phyloP scores from a whole-genome alignment of 1,140 invertebrate species.

The Lepidurus apus region DNA sequence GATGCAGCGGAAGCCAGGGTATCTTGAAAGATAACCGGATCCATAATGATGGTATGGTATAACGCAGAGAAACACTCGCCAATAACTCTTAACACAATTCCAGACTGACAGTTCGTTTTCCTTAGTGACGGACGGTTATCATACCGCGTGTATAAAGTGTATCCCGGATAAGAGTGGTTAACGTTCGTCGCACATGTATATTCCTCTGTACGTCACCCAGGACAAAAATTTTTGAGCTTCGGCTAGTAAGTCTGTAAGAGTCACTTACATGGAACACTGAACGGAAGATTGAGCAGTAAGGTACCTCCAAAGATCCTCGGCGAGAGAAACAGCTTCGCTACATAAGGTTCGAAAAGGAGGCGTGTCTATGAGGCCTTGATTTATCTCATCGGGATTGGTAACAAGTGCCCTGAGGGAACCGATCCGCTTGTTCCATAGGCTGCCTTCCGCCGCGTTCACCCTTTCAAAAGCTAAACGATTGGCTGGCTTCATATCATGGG shows the following conservation, averaged over 20 bases:
- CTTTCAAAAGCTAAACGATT: slow-evolving; percentile 5
- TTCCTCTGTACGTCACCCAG: not conserved
- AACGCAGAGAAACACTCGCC: not conserved
- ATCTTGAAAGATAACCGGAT: not conserved
- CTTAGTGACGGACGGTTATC: too few species aligned
- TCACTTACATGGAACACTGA: slow-evolving; percentile 16
- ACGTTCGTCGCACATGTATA: not conserved
- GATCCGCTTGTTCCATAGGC: slow-evolving; percentile 20
- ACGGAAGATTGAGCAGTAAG: slow-evolving; percentile 19
- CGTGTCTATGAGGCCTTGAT: slow-evolving; percentile 16
- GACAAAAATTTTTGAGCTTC: not conserved
- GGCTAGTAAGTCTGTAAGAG: not conserved
- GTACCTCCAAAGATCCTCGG: slow-evolving; percentile 8
- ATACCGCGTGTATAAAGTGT: too few species aligned
- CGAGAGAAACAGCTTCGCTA: slow-evolving; percentile 21
- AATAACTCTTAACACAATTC: not conserved
- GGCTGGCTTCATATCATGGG: not conserved
- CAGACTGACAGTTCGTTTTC: too few species aligned
- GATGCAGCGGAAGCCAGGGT: not conserved
- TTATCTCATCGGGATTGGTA: slow-evolving; percentile 21
- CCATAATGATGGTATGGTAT: not conserved
- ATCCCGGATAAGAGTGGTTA: too few species aligned
- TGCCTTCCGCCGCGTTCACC: not conserved
- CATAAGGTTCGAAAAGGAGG: slow-evolving; percentile 21
- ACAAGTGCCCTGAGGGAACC: not conserved